Conservation (phyloP, 1,140 invertebrate genomes). For the Drosophila tsacasi region DNA sequence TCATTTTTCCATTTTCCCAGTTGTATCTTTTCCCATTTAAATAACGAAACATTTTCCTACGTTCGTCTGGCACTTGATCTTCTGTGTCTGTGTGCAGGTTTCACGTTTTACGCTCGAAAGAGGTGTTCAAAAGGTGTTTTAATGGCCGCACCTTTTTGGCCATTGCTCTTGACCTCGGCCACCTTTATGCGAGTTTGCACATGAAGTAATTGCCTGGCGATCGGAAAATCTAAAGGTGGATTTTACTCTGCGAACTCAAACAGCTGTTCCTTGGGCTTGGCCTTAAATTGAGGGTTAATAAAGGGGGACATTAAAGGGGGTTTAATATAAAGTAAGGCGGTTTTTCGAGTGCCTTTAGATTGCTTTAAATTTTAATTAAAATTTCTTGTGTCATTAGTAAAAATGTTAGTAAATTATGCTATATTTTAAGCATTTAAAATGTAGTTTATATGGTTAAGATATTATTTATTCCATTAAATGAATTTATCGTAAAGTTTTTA, state of each 20-base stretch:
- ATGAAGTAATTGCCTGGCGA: conserved; percentile 40
- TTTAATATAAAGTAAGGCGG: neutral
- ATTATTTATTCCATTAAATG: neutral
- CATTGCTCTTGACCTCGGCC: conserved; percentile 49
- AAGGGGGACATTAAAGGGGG: neutral
- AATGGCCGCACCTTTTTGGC: conserved; percentile 57
- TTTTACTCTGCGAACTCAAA: conserved; percentile 13
- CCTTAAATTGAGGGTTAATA: neutral
- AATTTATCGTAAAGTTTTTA: too few species aligned
- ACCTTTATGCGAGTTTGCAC: conserved; percentile 34
- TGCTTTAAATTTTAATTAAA: neutral
- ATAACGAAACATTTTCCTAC: conserved; percentile 53
- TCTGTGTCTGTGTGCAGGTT: conserved; percentile 13
- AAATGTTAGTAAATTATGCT: neutral
- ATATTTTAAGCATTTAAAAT: neutral
- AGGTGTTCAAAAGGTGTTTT: conserved; percentile 41
- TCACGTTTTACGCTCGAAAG: conserved; percentile 39
- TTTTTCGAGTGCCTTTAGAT: neutral
- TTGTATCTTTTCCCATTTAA: conserved; percentile 51
- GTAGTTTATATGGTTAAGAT: neutral
- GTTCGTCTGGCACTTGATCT: conserved; percentile 29
- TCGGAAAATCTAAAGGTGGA: conserved; percentile 26
- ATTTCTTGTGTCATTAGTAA: neutral
- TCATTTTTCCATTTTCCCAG: conserved; percentile 14
- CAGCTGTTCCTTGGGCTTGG: conserved; percentile 14